Evolutionary conservation across 1,140 invertebrate genomes (phyloP).

Genomic region (Leptinotarsa defecta): DNA sequence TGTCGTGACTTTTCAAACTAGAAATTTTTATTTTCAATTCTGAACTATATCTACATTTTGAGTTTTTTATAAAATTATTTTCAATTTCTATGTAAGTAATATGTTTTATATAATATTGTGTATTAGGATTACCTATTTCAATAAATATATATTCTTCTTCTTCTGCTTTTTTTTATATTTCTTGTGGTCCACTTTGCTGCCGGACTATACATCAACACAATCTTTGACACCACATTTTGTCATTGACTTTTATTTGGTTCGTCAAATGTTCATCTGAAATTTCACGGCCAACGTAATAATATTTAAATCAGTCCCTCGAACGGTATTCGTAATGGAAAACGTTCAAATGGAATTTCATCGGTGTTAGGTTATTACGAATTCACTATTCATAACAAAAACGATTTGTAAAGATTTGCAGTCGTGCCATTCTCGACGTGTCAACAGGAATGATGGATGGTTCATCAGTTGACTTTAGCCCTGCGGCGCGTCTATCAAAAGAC

Average conservation of each 20-base stretch:
- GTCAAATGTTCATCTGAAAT: conserved; percentile 19
- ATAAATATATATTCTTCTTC: too few relatives aligned
- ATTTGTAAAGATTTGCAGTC: conserved; percentile 54
- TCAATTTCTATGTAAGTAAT: too few relatives aligned
- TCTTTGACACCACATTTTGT: conserved; percentile 20
- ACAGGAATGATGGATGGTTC: conserved; percentile 47
- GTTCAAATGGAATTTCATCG: conserved; percentile 24
- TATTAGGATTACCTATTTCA: too few relatives aligned
- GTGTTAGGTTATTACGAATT: conserved; percentile 34
- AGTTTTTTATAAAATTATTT: too few relatives aligned
- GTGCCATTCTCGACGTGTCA: conserved; percentile 35
- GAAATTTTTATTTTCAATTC: too few relatives aligned
- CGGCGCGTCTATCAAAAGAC: conserved; percentile 49
- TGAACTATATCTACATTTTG: too few relatives aligned
- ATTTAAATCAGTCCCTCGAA: conserved; percentile 2
- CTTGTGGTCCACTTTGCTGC: background rate
- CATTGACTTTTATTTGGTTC: conserved; percentile 19
- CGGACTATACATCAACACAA: background rate
- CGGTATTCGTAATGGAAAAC: conserved; percentile 5
- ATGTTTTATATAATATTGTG: too few relatives aligned
- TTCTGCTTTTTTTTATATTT: too few relatives aligned
- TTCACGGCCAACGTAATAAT: conserved; percentile 17
- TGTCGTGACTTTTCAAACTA: too few relatives aligned
- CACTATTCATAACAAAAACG: conserved; percentile 50
- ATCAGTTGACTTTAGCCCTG: conserved; percentile 45